Conservation (phyloP, 1,140 invertebrate species). For the Metaphire vulgaris region DNA sequence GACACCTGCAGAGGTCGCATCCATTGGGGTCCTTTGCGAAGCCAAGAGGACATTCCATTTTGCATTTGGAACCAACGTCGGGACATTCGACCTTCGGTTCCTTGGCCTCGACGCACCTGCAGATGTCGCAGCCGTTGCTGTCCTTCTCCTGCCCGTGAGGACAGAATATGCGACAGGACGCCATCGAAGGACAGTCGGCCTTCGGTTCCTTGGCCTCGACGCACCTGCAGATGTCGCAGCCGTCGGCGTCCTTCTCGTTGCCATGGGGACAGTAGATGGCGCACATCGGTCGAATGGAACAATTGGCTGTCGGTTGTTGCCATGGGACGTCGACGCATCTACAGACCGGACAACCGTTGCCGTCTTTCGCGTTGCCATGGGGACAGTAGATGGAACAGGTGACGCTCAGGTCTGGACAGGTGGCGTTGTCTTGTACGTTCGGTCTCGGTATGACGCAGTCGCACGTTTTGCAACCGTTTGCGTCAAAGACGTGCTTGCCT, state of each 20-base stretch:
- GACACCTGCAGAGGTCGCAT: not conserved
- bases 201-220: no score
- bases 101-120: not conserved
- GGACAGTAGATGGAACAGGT: not conserved
- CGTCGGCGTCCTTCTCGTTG: not conserved
- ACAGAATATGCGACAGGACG: conserved; percentile 3
- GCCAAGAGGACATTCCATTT: not conserved
- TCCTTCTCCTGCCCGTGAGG: not conserved
- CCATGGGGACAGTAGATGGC: not conserved
- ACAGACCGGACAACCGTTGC: not conserved
- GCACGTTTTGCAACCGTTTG: not conserved
- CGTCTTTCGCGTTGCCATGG: not conserved
- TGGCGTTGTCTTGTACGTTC: not conserved
- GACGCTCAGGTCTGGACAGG: not conserved
- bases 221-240: not conserved
- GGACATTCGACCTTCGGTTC: no score
- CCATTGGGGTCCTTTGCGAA: not conserved
- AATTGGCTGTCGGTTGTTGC: not conserved
- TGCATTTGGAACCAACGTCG: no score
- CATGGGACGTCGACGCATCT: not conserved
- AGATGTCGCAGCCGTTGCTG: not conserved
- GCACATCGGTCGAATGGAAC: not conserved
- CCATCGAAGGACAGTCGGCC: no score
- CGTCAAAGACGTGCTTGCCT: not conserved
- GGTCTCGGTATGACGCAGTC: not conserved